A percentile compares a stretch with the other conserved stretches of the same genome.
phyloP scores from a whole-genome alignment of 2,888 invertebrate species.

The Flabesymbios commensalis region DNA sequence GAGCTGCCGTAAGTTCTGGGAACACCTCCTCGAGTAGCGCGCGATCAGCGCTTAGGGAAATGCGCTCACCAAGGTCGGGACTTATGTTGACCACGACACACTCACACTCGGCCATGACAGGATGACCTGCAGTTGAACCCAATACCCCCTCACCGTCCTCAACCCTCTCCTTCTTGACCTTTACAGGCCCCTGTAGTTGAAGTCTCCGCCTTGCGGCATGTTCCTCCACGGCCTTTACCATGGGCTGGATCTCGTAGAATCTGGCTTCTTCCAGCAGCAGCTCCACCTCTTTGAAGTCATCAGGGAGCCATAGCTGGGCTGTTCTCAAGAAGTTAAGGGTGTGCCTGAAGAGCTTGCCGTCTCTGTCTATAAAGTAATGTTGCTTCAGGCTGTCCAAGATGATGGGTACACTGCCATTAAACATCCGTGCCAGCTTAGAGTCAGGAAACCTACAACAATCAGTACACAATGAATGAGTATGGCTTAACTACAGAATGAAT shows the following conservation, averaged over 20 bases:
- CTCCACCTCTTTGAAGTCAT: slow-evolving; percentile 84
- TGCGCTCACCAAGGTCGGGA: slow-evolving; percentile 79
- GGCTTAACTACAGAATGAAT: too few species aligned
- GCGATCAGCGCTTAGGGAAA: slow-evolving; percentile 81
- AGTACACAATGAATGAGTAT: too few species aligned
- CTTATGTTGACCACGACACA: slow-evolving; percentile 80
- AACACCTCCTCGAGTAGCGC: slow-evolving; percentile 69
- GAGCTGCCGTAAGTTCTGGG: slow-evolving; percentile 70
- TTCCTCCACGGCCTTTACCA: slow-evolving; percentile 57
- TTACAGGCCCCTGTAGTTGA: neutral
- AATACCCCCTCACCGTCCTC: slow-evolving; percentile 16
- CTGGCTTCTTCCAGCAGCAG: slow-evolving; percentile 85
- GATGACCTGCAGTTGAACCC: neutral
- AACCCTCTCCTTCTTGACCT: slow-evolving; percentile 19
- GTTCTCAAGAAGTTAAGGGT: slow-evolving; percentile 96
- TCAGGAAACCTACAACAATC: slow-evolving; percentile 77
- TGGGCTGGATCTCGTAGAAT: slow-evolving; percentile 78
- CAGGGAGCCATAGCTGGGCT: slow-evolving; percentile 82
- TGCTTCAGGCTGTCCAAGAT: slow-evolving; percentile 94
- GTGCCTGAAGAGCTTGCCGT: slow-evolving; percentile 96
- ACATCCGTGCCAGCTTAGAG: slow-evolving; percentile 87
- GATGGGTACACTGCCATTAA: slow-evolving; percentile 93
- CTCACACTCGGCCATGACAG: slow-evolving; percentile 66
- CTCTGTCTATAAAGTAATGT: slow-evolving; percentile 98
- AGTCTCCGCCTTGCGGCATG: slow-evolving; percentile 14